Evolutionary conservation across 2,888 invertebrate genomes (phyloP).

Genomic region (Artemia sinica): DNA sequence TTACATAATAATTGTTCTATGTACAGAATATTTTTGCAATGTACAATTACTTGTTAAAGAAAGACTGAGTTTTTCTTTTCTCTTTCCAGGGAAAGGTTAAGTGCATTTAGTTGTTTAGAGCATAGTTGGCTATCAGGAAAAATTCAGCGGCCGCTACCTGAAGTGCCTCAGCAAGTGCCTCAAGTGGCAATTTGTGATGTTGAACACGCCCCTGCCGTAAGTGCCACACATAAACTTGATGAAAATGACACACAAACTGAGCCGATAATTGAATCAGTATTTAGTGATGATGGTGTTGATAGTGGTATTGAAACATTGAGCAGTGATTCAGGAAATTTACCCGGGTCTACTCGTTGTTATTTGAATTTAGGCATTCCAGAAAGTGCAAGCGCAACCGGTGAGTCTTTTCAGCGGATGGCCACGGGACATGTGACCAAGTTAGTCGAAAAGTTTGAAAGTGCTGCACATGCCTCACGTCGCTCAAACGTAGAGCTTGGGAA

Average conservation of each 20-base stretch:
- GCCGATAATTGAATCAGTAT: neutral
- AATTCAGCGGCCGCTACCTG: constrained; percentile 13
- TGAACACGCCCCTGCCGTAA: neutral
- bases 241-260: neutral
- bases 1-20: no score
- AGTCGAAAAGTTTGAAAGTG: neutral
- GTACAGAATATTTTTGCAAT: no score
- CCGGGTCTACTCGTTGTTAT: constrained; percentile 5
- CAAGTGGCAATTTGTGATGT: neutral
- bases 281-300: constrained; percentile 1
- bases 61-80: no score
- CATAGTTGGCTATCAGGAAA: neutral
- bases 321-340: neutral
- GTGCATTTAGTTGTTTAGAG: neutral
- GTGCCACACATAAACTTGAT: neutral
- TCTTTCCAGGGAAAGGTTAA: neutral
- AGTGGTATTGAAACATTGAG: constrained; percentile 5
- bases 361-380: neutral
- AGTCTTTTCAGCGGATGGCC: neutral
- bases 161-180: neutral
- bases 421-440: neutral
- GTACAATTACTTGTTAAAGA: no score
- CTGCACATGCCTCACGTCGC: constrained; percentile 1
- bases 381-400: neutral
- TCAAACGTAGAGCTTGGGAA: neutral